Evolutionary conservation across 2,888 invertebrate species (phyloP).

Genomic region (Calameuta pallipes): DNA sequence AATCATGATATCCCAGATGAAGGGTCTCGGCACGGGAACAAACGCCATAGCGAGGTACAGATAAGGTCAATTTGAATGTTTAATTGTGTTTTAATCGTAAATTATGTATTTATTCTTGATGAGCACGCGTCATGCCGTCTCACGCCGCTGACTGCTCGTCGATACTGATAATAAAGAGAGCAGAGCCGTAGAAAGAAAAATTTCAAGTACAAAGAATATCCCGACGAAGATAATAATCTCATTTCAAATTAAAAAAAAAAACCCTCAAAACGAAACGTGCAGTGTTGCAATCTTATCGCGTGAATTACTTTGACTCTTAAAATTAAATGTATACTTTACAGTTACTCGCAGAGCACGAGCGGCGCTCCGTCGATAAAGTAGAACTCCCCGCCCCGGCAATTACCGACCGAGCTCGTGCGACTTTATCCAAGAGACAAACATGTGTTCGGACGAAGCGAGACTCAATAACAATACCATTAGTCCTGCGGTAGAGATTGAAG

Average conservation of each 20-base stretch:
- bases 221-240: background rate
- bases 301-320: background rate
- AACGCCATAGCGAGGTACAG: background rate
- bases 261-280: background rate
- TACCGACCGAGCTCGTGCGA: background rate
- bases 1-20: background rate
- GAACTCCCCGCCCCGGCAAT: background rate
- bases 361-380: background rate
- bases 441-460: background rate
- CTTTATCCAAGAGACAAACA: background rate
- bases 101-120: constrained; percentile 2
- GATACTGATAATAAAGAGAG: background rate
- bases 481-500: background rate
- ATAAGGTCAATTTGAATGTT: background rate
- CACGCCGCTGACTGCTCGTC: background rate
- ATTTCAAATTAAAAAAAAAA: background rate
- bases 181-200: background rate
- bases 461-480: background rate
- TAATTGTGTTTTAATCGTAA: constrained; percentile 1
- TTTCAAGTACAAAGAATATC: background rate
- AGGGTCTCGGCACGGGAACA: background rate
- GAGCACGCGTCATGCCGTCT: background rate
- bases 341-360: background rate
- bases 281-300: background rate
- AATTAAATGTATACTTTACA: background rate